Conservation (phyloP, 2,888 invertebrate genomes). For the Anthrax anthrax region DNA sequence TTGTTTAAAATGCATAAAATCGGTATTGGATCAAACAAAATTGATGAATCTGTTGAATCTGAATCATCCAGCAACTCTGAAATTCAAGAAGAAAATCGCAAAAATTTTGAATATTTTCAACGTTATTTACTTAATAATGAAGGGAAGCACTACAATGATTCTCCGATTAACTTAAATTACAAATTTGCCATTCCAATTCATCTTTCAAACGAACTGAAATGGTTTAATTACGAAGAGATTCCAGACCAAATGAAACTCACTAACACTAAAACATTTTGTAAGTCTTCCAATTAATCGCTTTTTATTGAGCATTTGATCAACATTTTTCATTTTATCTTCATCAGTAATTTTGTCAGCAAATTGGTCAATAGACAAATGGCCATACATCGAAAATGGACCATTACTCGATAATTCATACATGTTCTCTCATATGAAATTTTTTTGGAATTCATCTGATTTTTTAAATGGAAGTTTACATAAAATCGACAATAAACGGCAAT, state of each 20-base stretch:
- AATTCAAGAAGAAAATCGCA: too few species aligned
- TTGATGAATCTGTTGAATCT: too few species aligned
- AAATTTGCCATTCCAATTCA: too few species aligned
- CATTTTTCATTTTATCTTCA: slow-evolving; percentile 2
- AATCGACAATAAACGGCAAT: slow-evolving; percentile 39
- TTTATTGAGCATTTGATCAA: slow-evolving; percentile 1
- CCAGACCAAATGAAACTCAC: slow-evolving; percentile 50
- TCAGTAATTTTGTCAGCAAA: slow-evolving; percentile 47
- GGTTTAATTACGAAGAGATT: slow-evolving; percentile 42
- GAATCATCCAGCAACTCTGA: too few species aligned
- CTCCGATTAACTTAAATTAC: too few species aligned
- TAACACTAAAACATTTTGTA: slow-evolving; percentile 53
- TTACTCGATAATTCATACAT: slow-evolving; percentile 44
- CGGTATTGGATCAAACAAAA: too few species aligned
- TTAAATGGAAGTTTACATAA: slow-evolving; percentile 52
- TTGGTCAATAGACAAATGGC: slow-evolving; percentile 42
- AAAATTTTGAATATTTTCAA: too few species aligned
- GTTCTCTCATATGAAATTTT: slow-evolving; percentile 53
- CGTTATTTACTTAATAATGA: too few species aligned
- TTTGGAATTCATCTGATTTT: slow-evolving; percentile 46
- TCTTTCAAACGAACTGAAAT: slow-evolving; percentile 33
- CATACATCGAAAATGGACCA: slow-evolving; percentile 45
- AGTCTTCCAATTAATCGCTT: slow-evolving; percentile 9
- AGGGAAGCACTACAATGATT: too few species aligned
- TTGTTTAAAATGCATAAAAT: too few species aligned